A percentile compares a stretch with the other conserved stretches of the same genome.
These are phyloP conservation scores for Scartelaos histophorus DNA, from an alignment of 2,113 vertebrate genomes.

Conservation along the genomic window DNA sequence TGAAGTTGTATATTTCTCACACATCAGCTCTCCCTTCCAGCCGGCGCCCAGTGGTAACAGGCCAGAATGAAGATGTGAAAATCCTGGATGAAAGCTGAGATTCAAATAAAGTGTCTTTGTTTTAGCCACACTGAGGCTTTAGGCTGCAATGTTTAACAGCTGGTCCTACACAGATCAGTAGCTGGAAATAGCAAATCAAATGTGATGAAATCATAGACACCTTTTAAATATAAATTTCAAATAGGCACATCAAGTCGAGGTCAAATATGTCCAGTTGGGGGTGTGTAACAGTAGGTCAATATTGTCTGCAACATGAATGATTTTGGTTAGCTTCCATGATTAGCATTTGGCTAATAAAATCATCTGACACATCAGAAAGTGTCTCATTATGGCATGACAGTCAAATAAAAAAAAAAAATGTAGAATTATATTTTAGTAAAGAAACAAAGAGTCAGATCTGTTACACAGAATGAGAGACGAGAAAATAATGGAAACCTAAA, in stretches of 20 bases:
- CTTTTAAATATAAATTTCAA: background rate
- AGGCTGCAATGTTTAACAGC: background rate
- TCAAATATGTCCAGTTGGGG: background rate
- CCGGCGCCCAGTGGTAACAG: background rate
- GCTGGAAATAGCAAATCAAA: background rate
- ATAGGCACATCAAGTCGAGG: background rate
- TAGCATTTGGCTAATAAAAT: too few relatives aligned
- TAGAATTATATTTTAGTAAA: background rate
- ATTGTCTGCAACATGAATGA: too few relatives aligned
- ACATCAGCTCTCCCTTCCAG: background rate
- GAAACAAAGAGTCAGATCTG: background rate
- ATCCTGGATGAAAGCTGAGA: background rate
- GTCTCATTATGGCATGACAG: too few relatives aligned
- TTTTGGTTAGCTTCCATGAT: too few relatives aligned
- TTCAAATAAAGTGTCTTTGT: background rate
- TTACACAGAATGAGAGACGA: background rate
- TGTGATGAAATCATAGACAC: background rate
- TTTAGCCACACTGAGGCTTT: background rate
- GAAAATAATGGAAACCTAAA: background rate
- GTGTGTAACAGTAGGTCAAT: too few relatives aligned
- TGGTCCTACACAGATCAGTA: background rate
- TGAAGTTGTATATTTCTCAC: background rate
- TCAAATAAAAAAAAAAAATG: too few relatives aligned
- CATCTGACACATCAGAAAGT: too few relatives aligned
- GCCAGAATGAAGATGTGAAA: slow-evolving; percentile 1